Evolutionary conservation across 2,888 invertebrate species (phyloP).

Genomic region (Lottia gigantea): DNA sequence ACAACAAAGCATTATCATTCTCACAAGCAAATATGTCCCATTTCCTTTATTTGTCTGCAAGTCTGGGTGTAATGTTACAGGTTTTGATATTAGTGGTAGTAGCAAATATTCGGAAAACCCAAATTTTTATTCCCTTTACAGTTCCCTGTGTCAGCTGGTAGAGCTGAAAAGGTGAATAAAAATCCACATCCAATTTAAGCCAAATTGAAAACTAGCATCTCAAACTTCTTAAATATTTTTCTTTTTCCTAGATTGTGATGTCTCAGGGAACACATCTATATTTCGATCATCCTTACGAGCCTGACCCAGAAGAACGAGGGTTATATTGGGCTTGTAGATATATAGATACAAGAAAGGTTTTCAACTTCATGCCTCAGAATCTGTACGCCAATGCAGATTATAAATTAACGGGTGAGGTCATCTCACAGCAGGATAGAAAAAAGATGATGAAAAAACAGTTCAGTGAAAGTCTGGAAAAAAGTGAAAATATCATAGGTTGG

Average conservation of each 20-base stretch:
- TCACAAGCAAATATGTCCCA: too few species aligned
- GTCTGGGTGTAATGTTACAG: too few species aligned
- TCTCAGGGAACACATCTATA: conserved; percentile 58
- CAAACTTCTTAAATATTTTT: too few species aligned
- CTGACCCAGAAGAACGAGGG: conserved; percentile 61
- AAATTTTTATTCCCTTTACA: too few species aligned
- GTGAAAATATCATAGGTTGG: conserved; percentile 54
- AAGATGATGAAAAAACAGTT: conserved; percentile 36
- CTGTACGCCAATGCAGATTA: conserved; percentile 53
- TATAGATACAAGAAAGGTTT: conserved; percentile 57
- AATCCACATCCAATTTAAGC: too few species aligned
- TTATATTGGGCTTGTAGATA: conserved; percentile 63
- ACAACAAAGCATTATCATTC: too few species aligned
- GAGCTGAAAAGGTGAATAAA: too few species aligned
- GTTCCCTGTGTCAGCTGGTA: too few species aligned
- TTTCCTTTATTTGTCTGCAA: too few species aligned
- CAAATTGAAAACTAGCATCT: too few species aligned
- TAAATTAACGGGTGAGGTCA: conserved; percentile 51
- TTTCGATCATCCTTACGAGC: conserved; percentile 61
- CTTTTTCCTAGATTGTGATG: conserved; percentile 50
- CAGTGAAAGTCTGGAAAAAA: conserved; percentile 46
- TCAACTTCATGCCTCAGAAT: conserved; percentile 56
- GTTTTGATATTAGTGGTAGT: too few species aligned
- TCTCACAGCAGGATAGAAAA: conserved; percentile 40
- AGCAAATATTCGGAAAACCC: too few species aligned